Evolutionary conservation across 2,113 vertebrate species (phyloP).

Genomic region (Coptodon bakossiorum): DNA sequence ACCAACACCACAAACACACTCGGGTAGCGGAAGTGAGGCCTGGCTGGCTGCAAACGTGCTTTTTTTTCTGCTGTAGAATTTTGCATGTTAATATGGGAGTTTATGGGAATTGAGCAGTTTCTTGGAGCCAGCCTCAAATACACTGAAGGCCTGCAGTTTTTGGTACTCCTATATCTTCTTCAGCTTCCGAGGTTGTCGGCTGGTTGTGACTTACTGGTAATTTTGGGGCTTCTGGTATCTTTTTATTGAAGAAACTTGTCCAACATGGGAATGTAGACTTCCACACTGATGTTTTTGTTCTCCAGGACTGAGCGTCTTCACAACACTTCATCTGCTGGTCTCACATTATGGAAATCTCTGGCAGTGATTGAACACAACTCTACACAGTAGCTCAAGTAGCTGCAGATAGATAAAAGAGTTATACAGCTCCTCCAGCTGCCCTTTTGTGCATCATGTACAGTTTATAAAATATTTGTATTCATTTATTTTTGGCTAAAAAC

Average conservation of each 20-base stretch:
- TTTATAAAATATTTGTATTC: background rate
- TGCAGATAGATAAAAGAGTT: background rate
- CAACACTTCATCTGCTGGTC: background rate
- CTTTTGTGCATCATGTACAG: background rate
- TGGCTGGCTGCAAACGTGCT: background rate
- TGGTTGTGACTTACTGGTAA: background rate
- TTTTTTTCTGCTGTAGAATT: background rate
- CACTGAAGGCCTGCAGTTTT: background rate
- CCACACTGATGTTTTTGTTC: background rate
- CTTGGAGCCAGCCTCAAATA: background rate
- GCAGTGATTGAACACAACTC: background rate
- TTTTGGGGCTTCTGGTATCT: background rate
- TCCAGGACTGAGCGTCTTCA: background rate
- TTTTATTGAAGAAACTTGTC: background rate
- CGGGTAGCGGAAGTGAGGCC: background rate
- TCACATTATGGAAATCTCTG: background rate
- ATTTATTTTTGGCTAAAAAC: background rate
- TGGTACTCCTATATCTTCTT: background rate
- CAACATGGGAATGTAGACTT: background rate
- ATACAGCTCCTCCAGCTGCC: background rate
- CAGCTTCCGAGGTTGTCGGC: background rate
- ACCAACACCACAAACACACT: background rate
- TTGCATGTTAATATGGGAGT: accelerated
- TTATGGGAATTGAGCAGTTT: background rate
- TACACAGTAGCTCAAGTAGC: background rate